Evolutionary conservation across 2,888 invertebrate genomes (phyloP).

Genomic region (Suillia variegata): DNA sequence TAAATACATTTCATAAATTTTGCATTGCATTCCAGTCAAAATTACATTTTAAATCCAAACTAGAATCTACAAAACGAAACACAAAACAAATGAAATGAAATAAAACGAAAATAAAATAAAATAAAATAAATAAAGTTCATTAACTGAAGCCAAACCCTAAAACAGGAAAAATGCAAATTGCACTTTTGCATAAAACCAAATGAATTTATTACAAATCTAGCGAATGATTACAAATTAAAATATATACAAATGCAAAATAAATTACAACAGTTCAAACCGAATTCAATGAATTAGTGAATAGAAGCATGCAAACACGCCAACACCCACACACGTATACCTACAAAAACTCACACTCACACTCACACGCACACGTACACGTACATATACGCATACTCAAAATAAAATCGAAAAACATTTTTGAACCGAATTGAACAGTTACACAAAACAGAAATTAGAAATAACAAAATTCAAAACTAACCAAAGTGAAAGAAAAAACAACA

Average conservation of each 20-base stretch:
- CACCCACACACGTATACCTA: background rate
- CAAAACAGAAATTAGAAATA: too few relatives aligned
- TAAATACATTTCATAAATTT: slow-evolving; percentile 18
- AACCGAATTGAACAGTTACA: too few relatives aligned
- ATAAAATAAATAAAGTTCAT: background rate
- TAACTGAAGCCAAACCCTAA: slow-evolving; percentile 12
- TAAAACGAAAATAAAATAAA: slow-evolving; percentile 13
- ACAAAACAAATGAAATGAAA: slow-evolving; percentile 15
- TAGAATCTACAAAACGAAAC: background rate
- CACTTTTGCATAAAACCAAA: background rate
- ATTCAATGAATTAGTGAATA: slow-evolving; percentile 9
- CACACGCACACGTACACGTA: background rate
- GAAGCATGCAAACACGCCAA: background rate
- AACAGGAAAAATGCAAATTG: slow-evolving; percentile 3
- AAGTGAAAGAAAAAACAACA: slow-evolving; percentile 8
- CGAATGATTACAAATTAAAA: too few relatives aligned
- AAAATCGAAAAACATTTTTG: slow-evolving; percentile 5
- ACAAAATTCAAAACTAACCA: background rate
- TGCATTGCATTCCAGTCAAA: background rate
- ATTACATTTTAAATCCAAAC: background rate
- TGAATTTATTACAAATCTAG: slow-evolving; percentile 8
- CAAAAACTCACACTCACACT: slow-evolving; percentile 1
- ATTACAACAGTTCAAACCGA: slow-evolving; percentile 9
- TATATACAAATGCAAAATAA: slow-evolving; percentile 1
- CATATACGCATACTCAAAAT: background rate